Base-by-base conservation (phyloP, 2,888 invertebrate genomes). In the Pyrocoelia pectoralis region DNA sequence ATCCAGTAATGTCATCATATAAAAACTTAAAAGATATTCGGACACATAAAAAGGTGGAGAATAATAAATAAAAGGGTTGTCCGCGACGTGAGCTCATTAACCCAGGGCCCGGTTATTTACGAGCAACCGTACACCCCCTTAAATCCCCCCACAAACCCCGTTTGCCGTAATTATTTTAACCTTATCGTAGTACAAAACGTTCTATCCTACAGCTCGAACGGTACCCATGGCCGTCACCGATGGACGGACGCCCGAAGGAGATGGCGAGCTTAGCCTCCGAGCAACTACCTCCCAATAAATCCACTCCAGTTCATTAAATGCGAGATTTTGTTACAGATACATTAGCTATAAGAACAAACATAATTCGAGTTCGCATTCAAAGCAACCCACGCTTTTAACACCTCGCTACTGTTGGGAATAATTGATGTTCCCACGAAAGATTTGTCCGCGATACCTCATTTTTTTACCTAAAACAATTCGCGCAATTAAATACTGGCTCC, bases 271-370 rank as follows among this genome's bases (percentile, higher is more conserved):
- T 57, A 61, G 61, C 57, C 65, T 61, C 68, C 70, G 73, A 75
- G 24, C 73, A 74, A 73, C 74, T 69, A 46, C 15, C 71, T 61
- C 64, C 57, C 69, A 67, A 69, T 69, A 69, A 69, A 69, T 69
- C 66, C 64, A 67, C 66, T 53, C 76, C 71, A 65, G 70, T 77
- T 79, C 79, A 79, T 79, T 79, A 78, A 78, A 79, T 76, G 76
- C 71, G 74, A 79, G 78, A 79, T 79, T 76, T 77, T 74, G 74
- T 73, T 73, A 74, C 76, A 76, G 79, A 79, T 78, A 79, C 77
- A 78, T 78, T 77, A 77, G 77, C 76, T 72, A 74, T 73, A 76
- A 76, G 77, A 77, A 77, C 78, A 77, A 77, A 77, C 78, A 77
- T 78, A 78, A 78, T 77, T 77, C 77, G 72, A 73, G 68, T 65